These are phyloP conservation scores for Lampropteryx suffumata DNA, from an alignment of 2,888 invertebrate genomes.

Conservation along the genomic window DNA sequence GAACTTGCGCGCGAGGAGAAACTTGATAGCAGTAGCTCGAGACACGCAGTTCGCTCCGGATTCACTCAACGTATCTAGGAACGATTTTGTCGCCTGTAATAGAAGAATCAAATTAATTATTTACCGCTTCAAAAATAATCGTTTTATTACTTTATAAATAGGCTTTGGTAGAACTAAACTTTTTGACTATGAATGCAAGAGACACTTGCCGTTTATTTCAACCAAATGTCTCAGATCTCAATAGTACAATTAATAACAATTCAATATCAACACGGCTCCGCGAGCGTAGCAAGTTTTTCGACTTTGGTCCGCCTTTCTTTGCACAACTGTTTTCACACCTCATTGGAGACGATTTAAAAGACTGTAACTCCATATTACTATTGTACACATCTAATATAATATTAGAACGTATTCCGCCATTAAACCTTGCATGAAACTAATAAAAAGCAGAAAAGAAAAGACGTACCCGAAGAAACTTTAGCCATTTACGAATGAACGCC, in stretches of 20 bases:
- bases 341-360: slow-evolving; percentile 19
- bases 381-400: no score
- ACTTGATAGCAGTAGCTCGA: slow-evolving; percentile 95
- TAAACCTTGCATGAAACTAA: not conserved
- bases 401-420: slow-evolving; percentile 3
- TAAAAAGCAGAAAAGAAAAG: not conserved
- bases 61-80: slow-evolving; percentile 89
- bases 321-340: slow-evolving; percentile 29
- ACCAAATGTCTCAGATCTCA: no score
- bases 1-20: slow-evolving; percentile 96
- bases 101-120: no score
- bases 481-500: slow-evolving; percentile 50
- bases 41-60: slow-evolving; percentile 82
- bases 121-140: no score
- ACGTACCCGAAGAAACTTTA: slow-evolving; percentile 58
- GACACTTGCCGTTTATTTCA: not conserved
- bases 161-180: no score
- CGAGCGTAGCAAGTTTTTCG: slow-evolving; percentile 28
- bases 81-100: slow-evolving; percentile 90
- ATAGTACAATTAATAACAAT: slow-evolving; percentile 24
- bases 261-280: slow-evolving; percentile 31
- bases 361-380: not conserved
- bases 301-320: slow-evolving; percentile 33
- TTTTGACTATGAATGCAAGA: no score
- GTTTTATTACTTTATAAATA: no score